Percentiles rank a stretch among this genome's conserved stretches.
phyloP scores from a whole-genome alignment of 2,888 invertebrate species.

The Esperia sulphurella region DNA sequence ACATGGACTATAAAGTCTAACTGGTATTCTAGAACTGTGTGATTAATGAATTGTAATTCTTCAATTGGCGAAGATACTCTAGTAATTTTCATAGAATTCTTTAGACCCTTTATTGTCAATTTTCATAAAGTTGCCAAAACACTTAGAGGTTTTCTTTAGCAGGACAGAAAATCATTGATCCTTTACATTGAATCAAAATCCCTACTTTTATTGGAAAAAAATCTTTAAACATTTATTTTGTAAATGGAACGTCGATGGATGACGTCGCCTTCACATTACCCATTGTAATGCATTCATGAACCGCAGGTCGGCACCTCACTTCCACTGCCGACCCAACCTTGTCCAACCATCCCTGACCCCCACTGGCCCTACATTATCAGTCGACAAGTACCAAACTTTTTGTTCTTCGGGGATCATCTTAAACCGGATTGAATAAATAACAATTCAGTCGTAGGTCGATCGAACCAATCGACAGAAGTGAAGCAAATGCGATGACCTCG shows the following conservation, averaged over 20 bases:
- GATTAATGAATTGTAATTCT: too few species aligned
- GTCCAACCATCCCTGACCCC: slow-evolving; percentile 33
- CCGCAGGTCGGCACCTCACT: slow-evolving; percentile 56
- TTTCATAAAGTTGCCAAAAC: too few species aligned
- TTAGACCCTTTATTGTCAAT: too few species aligned
- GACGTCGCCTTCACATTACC: slow-evolving; percentile 57
- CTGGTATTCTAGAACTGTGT: too few species aligned
- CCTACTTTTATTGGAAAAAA: slow-evolving; percentile 6
- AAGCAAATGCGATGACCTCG: slow-evolving; percentile 56
- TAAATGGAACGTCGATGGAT: slow-evolving; percentile 35
- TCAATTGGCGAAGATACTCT: too few species aligned
- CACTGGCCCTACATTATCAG: slow-evolving; percentile 17
- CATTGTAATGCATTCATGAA: slow-evolving; percentile 71
- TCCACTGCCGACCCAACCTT: slow-evolving; percentile 36
- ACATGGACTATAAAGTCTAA: too few species aligned
- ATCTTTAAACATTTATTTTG: too few species aligned
- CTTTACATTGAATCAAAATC: not conserved
- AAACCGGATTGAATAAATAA: slow-evolving; percentile 34
- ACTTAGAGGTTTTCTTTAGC: too few species aligned
- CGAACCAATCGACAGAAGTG: slow-evolving; percentile 30
- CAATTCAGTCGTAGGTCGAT: slow-evolving; percentile 16
- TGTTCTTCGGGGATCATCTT: slow-evolving; percentile 27
- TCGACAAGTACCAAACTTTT: slow-evolving; percentile 7
- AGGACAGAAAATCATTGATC: too few species aligned
- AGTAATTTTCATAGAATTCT: too few species aligned